A percentile compares a stretch with the other conserved stretches of the same genome.
Conservation (phyloP, 2,888 invertebrate genomes). For the Napeogenes sylphis region DNA sequence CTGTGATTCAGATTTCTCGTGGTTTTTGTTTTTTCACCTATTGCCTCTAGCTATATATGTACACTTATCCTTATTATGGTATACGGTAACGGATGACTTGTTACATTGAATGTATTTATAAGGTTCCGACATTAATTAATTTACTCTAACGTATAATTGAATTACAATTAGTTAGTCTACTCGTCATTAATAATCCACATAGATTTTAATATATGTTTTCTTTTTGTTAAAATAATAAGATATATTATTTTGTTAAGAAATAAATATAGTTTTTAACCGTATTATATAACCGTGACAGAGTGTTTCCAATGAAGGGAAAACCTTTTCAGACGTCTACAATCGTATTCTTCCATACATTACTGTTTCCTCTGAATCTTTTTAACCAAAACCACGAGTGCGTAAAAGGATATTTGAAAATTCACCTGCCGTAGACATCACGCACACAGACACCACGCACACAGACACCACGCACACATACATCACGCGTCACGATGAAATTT, state of each 20-base stretch:
- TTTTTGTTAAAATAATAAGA: neutral
- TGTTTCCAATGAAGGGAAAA: neutral
- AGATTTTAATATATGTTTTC: too few species aligned
- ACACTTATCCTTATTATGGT: too few species aligned
- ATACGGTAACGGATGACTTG: too few species aligned
- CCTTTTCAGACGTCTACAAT: neutral
- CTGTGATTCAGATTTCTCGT: conserved; percentile 37
- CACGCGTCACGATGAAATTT: too few species aligned
- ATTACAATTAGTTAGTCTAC: too few species aligned
- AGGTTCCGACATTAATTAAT: too few species aligned
- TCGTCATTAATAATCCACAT: too few species aligned
- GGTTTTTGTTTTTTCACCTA: conserved; percentile 28
- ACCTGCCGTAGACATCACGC: too few species aligned
- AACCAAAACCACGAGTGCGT: neutral
- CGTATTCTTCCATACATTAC: neutral
- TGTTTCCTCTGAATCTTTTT: neutral
- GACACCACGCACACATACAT: too few species aligned
- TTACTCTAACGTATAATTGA: too few species aligned
- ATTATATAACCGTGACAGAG: neutral
- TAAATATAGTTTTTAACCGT: neutral
- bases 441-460: too few species aligned
- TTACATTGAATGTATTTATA: too few species aligned
- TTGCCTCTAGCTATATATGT: conserved; percentile 4
- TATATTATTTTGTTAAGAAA: neutral
- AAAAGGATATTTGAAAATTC: neutral